Evolutionary conservation across 2,888 invertebrate species (phyloP).

Genomic region (Beris chalybata): DNA sequence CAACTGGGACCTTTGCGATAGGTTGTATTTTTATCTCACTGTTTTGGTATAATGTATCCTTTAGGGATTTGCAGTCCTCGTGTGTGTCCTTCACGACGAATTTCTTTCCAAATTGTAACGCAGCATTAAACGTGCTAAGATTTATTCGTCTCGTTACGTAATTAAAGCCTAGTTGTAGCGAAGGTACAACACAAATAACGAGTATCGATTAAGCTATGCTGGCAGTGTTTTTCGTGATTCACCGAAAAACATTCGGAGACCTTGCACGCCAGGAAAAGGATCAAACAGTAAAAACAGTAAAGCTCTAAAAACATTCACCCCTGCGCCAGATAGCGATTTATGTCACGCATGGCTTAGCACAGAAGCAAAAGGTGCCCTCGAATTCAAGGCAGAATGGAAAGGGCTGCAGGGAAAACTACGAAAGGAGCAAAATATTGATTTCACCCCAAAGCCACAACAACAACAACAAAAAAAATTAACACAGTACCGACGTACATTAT

Average conservation of each 20-base stretch:
- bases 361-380: slow-evolving; percentile 33
- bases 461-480: slow-evolving; percentile 21
- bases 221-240: slow-evolving; percentile 15
- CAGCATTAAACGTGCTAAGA: too few species aligned
- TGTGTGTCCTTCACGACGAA: too few species aligned
- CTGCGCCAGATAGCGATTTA: slow-evolving; percentile 35
- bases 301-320: slow-evolving; percentile 34
- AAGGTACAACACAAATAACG: neutral
- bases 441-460: slow-evolving; percentile 25
- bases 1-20: too few species aligned
- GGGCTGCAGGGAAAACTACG: slow-evolving; percentile 15
- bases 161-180: slow-evolving; percentile 6
- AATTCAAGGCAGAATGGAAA: slow-evolving; percentile 29
- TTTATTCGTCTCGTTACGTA: neutral
- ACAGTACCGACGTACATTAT: slow-evolving; percentile 6
- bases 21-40: too few species aligned
- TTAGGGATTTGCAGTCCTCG: too few species aligned
- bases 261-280: slow-evolving; percentile 6
- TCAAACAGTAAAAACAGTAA: slow-evolving; percentile 11
- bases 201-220: slow-evolving; percentile 9
- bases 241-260: slow-evolving; percentile 25
- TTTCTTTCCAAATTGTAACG: too few species aligned
- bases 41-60: too few species aligned
- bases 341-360: slow-evolving; percentile 37
- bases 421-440: slow-evolving; percentile 32